Evolutionary conservation across 2,113 vertebrate species (phyloP), one percentile per base, ranked within the genome.

Genomic region (Glaucomys volans): DNA sequence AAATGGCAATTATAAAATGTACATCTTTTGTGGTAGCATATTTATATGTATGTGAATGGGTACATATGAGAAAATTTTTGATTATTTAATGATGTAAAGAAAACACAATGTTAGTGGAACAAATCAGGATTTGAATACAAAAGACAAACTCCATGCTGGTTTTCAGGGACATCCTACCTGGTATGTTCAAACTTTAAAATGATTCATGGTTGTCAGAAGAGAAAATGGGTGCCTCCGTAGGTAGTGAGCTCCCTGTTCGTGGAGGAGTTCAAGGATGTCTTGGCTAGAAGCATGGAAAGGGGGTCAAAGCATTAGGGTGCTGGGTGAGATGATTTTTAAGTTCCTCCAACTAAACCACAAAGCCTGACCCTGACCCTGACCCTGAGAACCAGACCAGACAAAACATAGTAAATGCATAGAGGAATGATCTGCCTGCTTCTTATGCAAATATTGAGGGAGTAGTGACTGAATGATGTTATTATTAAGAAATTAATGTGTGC

Each of bases 381-480:
- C 17, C 9, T 64, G 76, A 95, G 71, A 59, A n/a, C 22, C 7
- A 13, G 57, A 14, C 71, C n/a, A 47, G 28, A 26, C 4, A 30
- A 64, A 92, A 40, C 22, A 3, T 4, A 6, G 69, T 59, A 52
- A 54, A 35, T 35, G 1, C 22, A 2, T 37, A 22, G 12, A 42
- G 71, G 6, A 54, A 64, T 37, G 62, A 50, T 76, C 57, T 85
- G 37, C 77, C 72, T 52, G 50, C 81, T 84, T 90, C 92, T 83
- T 54, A 87, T 97, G 86, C 77, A 96, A 50, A 86, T 44, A n/a
- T 16, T 3, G 52, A 90, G 69, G 80, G 40, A 89, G 18, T 14
- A n/a, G 59, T 75, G 44, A 54, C 77, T 42, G 79, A 80, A 35
- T 3, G n/a, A 75, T 89, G 54, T 87, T 52, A 69, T 91, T 66